A percentile compares a stretch with the other conserved stretches of the same genome.
Evolutionary conservation across 37 sponge, comb jelly and placozoan species (phyloP).

Genomic region (Chondrilla cf. caribensis): DNA sequence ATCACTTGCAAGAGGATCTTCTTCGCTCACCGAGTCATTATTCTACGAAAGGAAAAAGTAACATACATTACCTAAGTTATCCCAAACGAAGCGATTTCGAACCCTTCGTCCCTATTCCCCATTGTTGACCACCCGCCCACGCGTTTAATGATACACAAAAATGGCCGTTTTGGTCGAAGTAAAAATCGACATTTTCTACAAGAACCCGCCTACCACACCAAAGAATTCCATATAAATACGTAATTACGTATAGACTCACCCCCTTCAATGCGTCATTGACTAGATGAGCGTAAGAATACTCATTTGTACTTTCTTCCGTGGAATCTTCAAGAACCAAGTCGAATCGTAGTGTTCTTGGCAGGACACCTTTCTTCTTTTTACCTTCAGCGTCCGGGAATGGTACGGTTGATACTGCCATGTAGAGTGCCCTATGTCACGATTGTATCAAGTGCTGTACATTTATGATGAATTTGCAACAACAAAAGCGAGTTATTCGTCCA

Average conservation of each 20-base stretch:
- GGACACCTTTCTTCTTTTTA: slow-evolving; percentile 31
- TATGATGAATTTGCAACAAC: no score
- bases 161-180: no score
- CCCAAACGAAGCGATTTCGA: no score
- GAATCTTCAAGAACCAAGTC: slow-evolving; percentile 38
- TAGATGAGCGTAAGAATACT: slow-evolving; percentile 62
- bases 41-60: not conserved
- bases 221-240: not conserved
- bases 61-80: not conserved
- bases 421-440: no score
- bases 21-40: not conserved
- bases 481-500: no score
- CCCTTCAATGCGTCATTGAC: slow-evolving; percentile 24
- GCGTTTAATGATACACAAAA: not conserved
- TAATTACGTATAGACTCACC: not conserved
- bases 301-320: slow-evolving; percentile 63
- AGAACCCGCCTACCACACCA: not conserved
- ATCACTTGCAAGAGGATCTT: slow-evolving; percentile 6
- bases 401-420: no score
- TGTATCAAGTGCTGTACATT: no score
- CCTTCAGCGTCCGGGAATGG: no score
- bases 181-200: slow-evolving; percentile 23
- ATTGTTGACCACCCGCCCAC: slow-evolving; percentile 19
- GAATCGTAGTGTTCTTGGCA: slow-evolving; percentile 41
- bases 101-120: not conserved